Conservation (phyloP, 2,888 invertebrate species). For the Ferdinandea cuprea region DNA sequence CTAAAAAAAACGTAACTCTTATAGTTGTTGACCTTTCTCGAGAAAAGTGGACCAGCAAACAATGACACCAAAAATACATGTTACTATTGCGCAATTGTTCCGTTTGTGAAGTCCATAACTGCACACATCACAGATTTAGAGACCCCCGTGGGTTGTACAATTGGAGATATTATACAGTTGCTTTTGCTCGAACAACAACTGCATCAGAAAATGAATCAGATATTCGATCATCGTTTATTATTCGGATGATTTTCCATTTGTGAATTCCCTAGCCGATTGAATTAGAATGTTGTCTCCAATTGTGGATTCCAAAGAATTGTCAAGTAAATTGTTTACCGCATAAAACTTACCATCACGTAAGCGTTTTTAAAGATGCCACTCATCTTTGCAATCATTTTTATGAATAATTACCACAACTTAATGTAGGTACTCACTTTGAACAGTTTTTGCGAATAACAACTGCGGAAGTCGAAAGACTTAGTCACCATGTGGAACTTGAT, state of each 20-base stretch:
- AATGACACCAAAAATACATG: too few relatives aligned
- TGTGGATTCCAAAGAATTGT: slow-evolving; percentile 9
- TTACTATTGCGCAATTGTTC: neutral
- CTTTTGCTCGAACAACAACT: neutral
- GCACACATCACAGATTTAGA: neutral
- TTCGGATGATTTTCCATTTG: neutral
- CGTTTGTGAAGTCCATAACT: neutral
- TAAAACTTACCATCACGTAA: neutral
- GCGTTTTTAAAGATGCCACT: neutral
- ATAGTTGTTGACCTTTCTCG: too few relatives aligned
- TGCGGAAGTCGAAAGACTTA: neutral
- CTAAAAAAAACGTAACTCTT: too few relatives aligned
- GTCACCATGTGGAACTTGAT: neutral
- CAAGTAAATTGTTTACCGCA: slow-evolving; percentile 9
- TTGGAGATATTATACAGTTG: neutral
- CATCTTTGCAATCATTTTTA: slow-evolving; percentile 1
- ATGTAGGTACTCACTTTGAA: neutral
- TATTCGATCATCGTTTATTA: slow-evolving; percentile 12
- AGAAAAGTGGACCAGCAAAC: too few relatives aligned
- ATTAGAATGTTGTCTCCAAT: neutral
- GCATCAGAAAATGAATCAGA: slow-evolving; percentile 4
- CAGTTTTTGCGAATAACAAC: neutral
- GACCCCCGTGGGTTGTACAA: neutral
- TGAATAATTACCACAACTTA: slow-evolving; percentile 5
- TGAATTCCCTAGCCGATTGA: neutral